Percentiles rank a stretch among this genome's conserved stretches.
phyloP scores from a whole-genome alignment of 2,113 vertebrate genomes.

The Malurus elegans region DNA sequence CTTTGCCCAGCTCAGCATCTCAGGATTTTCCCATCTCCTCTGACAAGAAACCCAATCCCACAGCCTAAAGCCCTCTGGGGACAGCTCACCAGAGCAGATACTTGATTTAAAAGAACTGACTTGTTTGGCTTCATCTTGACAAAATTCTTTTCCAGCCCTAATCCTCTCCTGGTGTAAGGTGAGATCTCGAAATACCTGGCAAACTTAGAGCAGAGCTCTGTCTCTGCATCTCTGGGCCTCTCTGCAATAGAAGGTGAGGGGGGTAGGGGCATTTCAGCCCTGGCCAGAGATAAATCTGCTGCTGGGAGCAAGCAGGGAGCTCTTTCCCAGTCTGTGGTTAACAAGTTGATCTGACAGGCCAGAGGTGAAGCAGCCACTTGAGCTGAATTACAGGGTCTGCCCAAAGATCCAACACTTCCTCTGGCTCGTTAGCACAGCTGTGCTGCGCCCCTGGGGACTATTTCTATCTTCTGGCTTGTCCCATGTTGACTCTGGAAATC shows the following conservation, averaged over 20 bases:
- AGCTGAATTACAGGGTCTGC: slow-evolving; percentile 36
- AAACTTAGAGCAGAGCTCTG: background rate
- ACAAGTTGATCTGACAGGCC: slow-evolving; percentile 38
- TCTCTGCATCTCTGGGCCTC: slow-evolving; percentile 2
- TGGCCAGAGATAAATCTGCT: slow-evolving; percentile 2
- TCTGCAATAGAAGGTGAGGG: background rate
- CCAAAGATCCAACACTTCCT: slow-evolving; percentile 38
- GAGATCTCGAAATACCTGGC: slow-evolving; percentile 54
- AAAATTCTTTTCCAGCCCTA: slow-evolving; percentile 55
- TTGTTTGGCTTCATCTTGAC: slow-evolving; percentile 55
- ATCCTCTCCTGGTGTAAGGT: slow-evolving; percentile 51
- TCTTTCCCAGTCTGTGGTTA: slow-evolving; percentile 51
- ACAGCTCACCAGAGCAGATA: slow-evolving; percentile 7
- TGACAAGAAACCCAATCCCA: slow-evolving; percentile 16
- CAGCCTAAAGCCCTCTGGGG: slow-evolving; percentile 27
- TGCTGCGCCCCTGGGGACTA: slow-evolving; percentile 7
- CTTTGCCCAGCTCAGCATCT: background rate
- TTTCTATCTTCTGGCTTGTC: slow-evolving; percentile 54
- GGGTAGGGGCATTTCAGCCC: background rate
- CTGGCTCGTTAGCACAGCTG: slow-evolving; percentile 13
- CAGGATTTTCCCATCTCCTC: background rate
- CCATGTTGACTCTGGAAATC: slow-evolving; percentile 49
- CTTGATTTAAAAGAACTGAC: slow-evolving; percentile 17
- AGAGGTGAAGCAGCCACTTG: slow-evolving; percentile 50
- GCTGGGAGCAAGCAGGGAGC: slow-evolving; percentile 22